Evolutionary conservation across 2,888 invertebrate species (phyloP).

Genomic region (Gisinianus flammeolus): DNA sequence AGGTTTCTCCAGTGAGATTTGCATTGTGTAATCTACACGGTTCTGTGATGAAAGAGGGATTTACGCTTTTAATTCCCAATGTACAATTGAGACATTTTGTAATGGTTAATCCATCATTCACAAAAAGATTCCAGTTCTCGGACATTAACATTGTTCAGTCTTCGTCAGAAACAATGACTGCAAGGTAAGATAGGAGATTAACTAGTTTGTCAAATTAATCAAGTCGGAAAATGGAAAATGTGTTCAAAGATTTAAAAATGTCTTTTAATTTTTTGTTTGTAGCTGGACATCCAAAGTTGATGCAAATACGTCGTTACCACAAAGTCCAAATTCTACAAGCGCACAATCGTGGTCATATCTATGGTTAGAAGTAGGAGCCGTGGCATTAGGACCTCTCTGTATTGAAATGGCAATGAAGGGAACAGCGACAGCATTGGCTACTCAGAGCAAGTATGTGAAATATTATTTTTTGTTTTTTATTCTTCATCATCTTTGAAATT

Average conservation of each 20-base stretch:
- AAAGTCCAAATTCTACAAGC: conserved; percentile 58
- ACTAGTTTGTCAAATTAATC: no score
- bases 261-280: conserved; percentile 15
- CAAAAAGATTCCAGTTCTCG: conserved; percentile 58
- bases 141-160: conserved; percentile 57
- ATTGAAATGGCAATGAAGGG: conserved; percentile 87
- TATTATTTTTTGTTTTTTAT: no score
- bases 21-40: conserved; percentile 96
- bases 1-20: conserved; percentile 83
- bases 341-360: conserved; percentile 67
- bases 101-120: conserved; percentile 58
- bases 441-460: conserved; percentile 72
- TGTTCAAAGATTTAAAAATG: no score
- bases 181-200: conserved; percentile 45
- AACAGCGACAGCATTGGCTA: conserved; percentile 64
- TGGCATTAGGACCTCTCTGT: conserved; percentile 86
- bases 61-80: conserved; percentile 83
- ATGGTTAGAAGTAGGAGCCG: conserved; percentile 91
- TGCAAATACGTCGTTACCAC: conserved; percentile 49
- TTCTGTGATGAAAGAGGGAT: conserved; percentile 84
- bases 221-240: no score
- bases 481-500: no score
- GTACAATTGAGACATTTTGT: conserved; percentile 73
- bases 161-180: conserved; percentile 58
- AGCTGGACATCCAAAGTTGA: conserved; percentile 57